These are phyloP conservation scores for Anser brachyrhynchus DNA, from an alignment of 2,113 vertebrate species.

Conservation along the genomic window DNA sequence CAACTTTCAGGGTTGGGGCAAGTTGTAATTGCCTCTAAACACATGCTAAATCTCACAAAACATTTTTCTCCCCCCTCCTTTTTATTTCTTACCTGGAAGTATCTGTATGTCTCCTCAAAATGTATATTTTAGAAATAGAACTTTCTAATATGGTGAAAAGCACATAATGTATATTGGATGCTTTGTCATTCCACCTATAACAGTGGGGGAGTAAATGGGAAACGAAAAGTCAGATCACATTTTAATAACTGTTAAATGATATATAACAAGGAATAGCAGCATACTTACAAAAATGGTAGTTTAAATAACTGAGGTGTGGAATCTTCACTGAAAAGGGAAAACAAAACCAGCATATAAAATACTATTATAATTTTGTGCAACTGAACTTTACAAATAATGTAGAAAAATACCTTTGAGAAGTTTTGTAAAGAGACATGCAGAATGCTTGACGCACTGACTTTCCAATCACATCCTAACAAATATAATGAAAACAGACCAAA, in stretches of 20 bases:
- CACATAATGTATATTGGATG: conserved; percentile 88
- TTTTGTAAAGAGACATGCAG: conserved; percentile 85
- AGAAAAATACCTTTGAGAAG: conserved; percentile 82
- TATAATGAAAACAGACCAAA: background rate
- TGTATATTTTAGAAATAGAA: conserved; percentile 85
- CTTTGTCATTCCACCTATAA: conserved; percentile 94
- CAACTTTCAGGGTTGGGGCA: background rate
- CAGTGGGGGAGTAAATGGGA: background rate
- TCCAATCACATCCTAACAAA: conserved; percentile 86
- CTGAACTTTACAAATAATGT: background rate
- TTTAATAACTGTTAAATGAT: background rate
- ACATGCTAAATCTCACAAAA: background rate
- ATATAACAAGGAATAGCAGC: background rate
- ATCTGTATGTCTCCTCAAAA: conserved; percentile 89
- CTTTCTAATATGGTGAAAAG: conserved; percentile 91
- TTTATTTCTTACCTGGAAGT: conserved; percentile 82
- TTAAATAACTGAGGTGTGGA: conserved; percentile 85
- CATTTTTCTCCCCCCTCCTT: background rate
- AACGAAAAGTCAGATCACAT: background rate
- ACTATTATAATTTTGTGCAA: background rate
- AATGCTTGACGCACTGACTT: conserved; percentile 87
- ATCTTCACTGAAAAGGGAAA: conserved; percentile 81
- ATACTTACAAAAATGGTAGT: conserved; percentile 91
- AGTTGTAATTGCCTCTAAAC: background rate
- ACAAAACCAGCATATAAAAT: conserved; percentile 12